Conservation (phyloP, 1,140 invertebrate genomes). For the Telenomus remus region DNA sequence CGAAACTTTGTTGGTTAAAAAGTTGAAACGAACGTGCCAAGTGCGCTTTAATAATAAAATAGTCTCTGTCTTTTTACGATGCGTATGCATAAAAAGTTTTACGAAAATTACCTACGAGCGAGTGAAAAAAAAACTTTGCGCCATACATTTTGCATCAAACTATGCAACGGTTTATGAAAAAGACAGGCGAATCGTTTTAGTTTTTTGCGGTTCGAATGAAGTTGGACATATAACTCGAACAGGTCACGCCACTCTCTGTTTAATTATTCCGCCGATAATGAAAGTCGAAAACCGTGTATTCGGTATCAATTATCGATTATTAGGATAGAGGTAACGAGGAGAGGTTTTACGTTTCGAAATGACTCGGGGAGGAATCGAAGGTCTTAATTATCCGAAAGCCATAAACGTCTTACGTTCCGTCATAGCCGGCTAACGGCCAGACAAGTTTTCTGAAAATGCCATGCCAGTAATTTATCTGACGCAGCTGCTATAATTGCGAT, state of each 20-base stretch:
- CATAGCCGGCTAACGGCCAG: slow-evolving; percentile 30
- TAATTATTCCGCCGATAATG: slow-evolving; percentile 15
- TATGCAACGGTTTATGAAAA: too few species aligned
- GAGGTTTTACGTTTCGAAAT: slow-evolving; percentile 24
- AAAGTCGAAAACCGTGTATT: slow-evolving; percentile 39
- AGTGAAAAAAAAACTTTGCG: too few species aligned
- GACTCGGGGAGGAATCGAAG: slow-evolving; percentile 41
- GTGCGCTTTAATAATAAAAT: slow-evolving; percentile 41
- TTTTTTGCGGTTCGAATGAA: too few species aligned
- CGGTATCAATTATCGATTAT: slow-evolving; percentile 42
- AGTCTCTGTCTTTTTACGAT: slow-evolving; percentile 26
- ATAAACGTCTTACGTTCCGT: slow-evolving; percentile 39
- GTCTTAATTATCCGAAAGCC: slow-evolving; percentile 57
- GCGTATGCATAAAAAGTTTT: slow-evolving; percentile 8
- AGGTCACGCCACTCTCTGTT: neutral
- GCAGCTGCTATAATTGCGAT: slow-evolving; percentile 35
- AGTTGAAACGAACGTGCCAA: slow-evolving; percentile 40
- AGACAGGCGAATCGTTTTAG: too few species aligned
- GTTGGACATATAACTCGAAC: neutral
- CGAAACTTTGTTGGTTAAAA: slow-evolving; percentile 19
- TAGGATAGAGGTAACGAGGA: slow-evolving; percentile 17
- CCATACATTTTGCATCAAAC: too few species aligned
- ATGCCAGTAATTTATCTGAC: slow-evolving; percentile 33
- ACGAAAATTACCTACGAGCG: slow-evolving; percentile 6
- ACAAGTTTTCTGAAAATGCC: slow-evolving; percentile 61